Conservation (phyloP, 2,888 invertebrate genomes). For the Tachina grossa region DNA sequence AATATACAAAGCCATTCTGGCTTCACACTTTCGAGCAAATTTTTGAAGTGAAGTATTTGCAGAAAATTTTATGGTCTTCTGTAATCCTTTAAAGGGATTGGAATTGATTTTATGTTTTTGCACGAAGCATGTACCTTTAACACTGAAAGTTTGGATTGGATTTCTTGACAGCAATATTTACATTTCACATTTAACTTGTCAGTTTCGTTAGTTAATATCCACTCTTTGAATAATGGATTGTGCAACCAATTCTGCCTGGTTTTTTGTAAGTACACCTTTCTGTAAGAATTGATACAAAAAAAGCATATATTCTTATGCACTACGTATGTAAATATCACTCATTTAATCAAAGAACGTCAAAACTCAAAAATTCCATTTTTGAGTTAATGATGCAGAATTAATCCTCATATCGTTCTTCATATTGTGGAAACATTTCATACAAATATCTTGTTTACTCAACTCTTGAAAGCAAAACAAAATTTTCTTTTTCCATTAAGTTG, state of each 20-base stretch:
- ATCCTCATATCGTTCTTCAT: no score
- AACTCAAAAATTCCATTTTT: no score
- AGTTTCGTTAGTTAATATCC: not conserved
- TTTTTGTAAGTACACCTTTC: not conserved
- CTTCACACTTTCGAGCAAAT: not conserved
- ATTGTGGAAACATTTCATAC: no score
- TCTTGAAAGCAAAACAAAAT: no score
- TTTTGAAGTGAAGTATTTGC: not conserved
- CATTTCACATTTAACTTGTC: not conserved
- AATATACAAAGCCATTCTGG: not conserved
- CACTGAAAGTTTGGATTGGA: not conserved
- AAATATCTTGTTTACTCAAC: no score
- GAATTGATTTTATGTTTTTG: conserved; percentile 1
- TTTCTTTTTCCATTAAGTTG: no score
- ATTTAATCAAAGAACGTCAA: no score
- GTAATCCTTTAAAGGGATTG: not conserved
- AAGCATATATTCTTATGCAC: no score
- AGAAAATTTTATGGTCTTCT: not conserved
- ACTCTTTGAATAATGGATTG: not conserved
- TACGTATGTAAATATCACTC: no score
- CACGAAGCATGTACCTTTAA: conserved; percentile 5
- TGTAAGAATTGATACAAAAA: not conserved
- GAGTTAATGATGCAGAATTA: no score
- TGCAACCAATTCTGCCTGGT: not conserved
- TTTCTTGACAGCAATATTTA: conserved; percentile 9